These are phyloP conservation scores for Heteropelma amictum DNA, from an alignment of 2,888 invertebrate species.

Conservation along the genomic window DNA sequence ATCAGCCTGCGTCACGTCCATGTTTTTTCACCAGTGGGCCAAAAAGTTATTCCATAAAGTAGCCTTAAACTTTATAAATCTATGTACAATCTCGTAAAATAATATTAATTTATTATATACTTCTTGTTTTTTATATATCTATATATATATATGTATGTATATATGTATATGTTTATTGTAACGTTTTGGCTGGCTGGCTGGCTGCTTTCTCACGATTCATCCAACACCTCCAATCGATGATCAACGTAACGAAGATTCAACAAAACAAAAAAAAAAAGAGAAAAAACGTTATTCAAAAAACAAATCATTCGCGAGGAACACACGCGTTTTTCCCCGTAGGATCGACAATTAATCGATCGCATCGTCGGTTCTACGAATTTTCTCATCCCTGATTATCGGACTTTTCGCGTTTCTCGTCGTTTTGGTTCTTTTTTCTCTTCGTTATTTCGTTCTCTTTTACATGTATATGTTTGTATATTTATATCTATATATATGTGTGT, in stretches of 20 bases:
- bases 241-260: slow-evolving; percentile 1
- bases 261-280: too few species aligned
- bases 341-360: slow-evolving; percentile 42
- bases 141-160: slow-evolving; percentile 22
- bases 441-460: slow-evolving; percentile 43
- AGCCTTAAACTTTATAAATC: slow-evolving; percentile 68
- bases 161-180: slow-evolving; percentile 49
- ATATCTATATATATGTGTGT: slow-evolving; percentile 27
- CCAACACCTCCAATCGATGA: slow-evolving; percentile 12
- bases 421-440: slow-evolving; percentile 10
- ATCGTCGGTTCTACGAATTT: slow-evolving; percentile 36
- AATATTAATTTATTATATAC: slow-evolving; percentile 70
- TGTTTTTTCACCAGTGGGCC: slow-evolving; percentile 61
- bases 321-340: slow-evolving; percentile 40
- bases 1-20: slow-evolving; percentile 5
- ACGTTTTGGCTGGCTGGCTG: slow-evolving; percentile 59
- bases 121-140: not conserved
- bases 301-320: slow-evolving; percentile 41
- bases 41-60: slow-evolving; percentile 69
- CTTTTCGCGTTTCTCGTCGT: slow-evolving; percentile 44
- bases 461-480: slow-evolving; percentile 27
- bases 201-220: slow-evolving; percentile 48
- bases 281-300: too few species aligned
- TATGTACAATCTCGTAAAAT: slow-evolving; percentile 76
- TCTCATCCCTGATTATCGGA: slow-evolving; percentile 4